Evolutionary conservation across 2,797 vertebrate species (phyloP).

Genomic region (Periparus ater): DNA sequence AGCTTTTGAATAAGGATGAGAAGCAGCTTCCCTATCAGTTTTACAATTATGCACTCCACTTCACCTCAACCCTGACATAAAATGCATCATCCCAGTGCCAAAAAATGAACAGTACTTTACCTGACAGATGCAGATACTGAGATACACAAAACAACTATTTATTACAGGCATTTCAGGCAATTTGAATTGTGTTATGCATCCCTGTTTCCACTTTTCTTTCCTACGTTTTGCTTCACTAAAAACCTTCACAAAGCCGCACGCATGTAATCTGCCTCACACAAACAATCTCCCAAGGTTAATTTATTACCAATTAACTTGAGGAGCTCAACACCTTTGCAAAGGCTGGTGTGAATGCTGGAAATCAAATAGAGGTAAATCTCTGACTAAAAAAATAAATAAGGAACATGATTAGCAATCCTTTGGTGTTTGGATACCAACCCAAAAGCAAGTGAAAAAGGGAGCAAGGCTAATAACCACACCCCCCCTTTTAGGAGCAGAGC

Average conservation of each 20-base stretch:
- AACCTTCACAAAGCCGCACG: not conserved
- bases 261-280: accelerated
- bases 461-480: not conserved
- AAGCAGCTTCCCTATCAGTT: not conserved
- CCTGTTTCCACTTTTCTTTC: not conserved
- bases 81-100: not conserved
- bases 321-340: not conserved
- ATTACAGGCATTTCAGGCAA: not conserved
- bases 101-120: not conserved
- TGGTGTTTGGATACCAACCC: not conserved
- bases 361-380: not conserved
- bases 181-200: not conserved
- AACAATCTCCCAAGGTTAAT: not conserved
- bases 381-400: not conserved
- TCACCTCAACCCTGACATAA: not conserved
- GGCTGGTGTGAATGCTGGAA: not conserved
- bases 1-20: not conserved
- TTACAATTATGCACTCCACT: not conserved
- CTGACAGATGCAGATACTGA: not conserved
- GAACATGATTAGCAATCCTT: not conserved
- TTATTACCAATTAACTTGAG: slow-evolving; percentile 9
- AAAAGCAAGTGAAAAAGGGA: not conserved
- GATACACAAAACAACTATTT: not conserved
- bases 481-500: not conserved
- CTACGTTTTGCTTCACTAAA: not conserved